Evolutionary conservation across 1,140 invertebrate species (phyloP), one percentile per base, ranked within the genome.

Genomic region (Drosophila rufa): DNA sequence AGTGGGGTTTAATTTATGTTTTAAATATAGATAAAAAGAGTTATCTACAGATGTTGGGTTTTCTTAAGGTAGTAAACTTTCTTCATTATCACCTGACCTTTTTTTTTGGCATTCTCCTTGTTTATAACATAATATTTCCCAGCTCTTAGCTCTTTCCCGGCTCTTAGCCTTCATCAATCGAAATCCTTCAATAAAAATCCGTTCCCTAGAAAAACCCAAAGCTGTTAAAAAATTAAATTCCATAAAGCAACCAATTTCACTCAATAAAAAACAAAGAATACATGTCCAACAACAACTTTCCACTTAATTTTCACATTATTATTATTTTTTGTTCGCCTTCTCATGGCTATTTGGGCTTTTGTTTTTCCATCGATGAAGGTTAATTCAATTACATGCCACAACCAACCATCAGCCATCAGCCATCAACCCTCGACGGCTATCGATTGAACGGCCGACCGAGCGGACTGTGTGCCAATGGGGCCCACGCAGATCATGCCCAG

Each of bases 321-420:
- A 36, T 48, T 50, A 38, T 40, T 61, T 40, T 56, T 71, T 57
- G 42, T 71, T 73, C 14, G 45, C 38, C 9, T 47, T 62, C 56
- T 55, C 76, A 60, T 68, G 42, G 71, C 74, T 82, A 61, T 80
- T 43, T 60, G 74, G 68, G 46, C 42, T 66, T 82, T 78, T 57
- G 75, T 74, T 56, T 67, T 60, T 74, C 42, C 75, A 75, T 45
- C 68, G 69, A 84, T 53, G 77, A 89, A 87, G 84, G 84, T 87
- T 87, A 87, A 87, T 89, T 89, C 69, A 87, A 87, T 87, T 87
- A 87, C 83, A 79, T 62, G 65, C 15, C 51, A 38, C 38, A 27
- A 42, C 33, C 19, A 69, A n/a, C 33, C n/a, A 11, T 17, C 40
- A 42, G 19, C 60, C 33, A 67, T 25, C 62, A 59, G 27, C 58